Evolutionary conservation across 1,140 invertebrate genomes (phyloP).

Genomic region (Wiebesia pumilae): DNA sequence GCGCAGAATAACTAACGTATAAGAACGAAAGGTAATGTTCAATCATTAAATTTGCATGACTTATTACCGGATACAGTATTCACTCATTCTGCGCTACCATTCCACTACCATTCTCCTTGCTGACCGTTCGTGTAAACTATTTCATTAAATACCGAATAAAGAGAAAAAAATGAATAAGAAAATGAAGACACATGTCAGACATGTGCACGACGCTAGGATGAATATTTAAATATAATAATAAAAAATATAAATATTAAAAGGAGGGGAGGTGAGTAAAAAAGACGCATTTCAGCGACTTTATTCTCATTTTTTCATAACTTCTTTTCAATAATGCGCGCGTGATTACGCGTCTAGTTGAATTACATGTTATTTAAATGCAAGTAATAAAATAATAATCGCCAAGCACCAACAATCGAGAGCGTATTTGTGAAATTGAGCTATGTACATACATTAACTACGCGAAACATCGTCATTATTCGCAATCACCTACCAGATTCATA

Average conservation of each 20-base stretch:
- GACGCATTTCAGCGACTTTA: conserved; percentile 45
- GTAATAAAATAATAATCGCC: conserved; percentile 24
- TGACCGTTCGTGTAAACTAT: conserved; percentile 46
- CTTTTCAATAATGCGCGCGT: conserved; percentile 19
- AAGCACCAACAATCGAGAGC: conserved; percentile 28
- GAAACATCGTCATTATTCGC: background rate
- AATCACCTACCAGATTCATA: background rate
- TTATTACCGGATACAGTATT: conserved; percentile 76
- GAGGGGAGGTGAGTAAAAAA: background rate
- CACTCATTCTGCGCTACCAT: conserved; percentile 49
- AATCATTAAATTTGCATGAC: conserved; percentile 64
- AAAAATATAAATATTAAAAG: conserved; percentile 29
- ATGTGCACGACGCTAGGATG: conserved; percentile 47
- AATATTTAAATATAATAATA: conserved; percentile 52
- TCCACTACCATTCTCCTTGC: conserved; percentile 41
- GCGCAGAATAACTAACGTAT: conserved; percentile 53
- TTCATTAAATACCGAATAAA: conserved; percentile 21
- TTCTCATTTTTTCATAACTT: conserved; percentile 21
- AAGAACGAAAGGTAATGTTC: conserved; percentile 33
- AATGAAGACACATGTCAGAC: conserved; percentile 29
- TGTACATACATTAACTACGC: background rate
- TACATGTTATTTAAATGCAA: conserved; percentile 45
- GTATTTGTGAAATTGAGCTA: conserved; percentile 62
- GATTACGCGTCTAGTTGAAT: conserved; percentile 42
- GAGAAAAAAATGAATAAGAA: conserved; percentile 28